Base-by-base conservation (phyloP, 1,140 invertebrate genomes). In the Procambarus clarkii region DNA sequence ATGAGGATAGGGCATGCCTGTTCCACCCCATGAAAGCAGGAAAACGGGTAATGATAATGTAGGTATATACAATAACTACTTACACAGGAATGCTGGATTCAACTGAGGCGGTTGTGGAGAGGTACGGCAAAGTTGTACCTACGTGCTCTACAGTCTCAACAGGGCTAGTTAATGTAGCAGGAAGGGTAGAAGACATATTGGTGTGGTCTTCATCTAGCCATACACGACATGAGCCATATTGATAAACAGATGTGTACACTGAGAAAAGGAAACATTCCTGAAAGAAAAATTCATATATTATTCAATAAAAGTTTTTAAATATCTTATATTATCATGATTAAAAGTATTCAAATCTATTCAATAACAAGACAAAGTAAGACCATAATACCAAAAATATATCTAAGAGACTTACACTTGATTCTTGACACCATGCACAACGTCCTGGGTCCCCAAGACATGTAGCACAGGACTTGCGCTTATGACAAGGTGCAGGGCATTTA, bases 351-450 rank as follows among this genome's bases (percentile, higher is more conserved):
- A 54, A 54, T 54, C 50, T 54, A 54, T 54, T 54, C 13, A 54
- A 54, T 54, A 54, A 13, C 50, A 54, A 54, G 4, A 5, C 8
- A 54, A 9, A 54, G 13, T 11, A 21, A 64, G 1, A 64, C 60
- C 13, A 18, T 64, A 18, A 18, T 64, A 4, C 50, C 50, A 54
- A 9, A 69, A n/a, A 69, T 18, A 69, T 21, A 21, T 18, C 21
- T 18, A 69, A 69, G 34, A 69, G n/a, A 58, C 74, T 92, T 92
- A 95, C 94, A 74, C 96, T 95, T 0, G 97, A 98, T 64, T 98
- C 97, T 93, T 98, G 97, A 94, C 98, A 99, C 98, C 98, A 99
- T 0, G 98, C 98, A 94, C 98, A 99, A 83, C 98, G 96, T 8
- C 97, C 98, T 71, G 96, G 96, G 92, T 97, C 97, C 87, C 97